phyloP scores from a whole-genome alignment of 2,113 vertebrate genomes.

The Piaya cayana region DNA sequence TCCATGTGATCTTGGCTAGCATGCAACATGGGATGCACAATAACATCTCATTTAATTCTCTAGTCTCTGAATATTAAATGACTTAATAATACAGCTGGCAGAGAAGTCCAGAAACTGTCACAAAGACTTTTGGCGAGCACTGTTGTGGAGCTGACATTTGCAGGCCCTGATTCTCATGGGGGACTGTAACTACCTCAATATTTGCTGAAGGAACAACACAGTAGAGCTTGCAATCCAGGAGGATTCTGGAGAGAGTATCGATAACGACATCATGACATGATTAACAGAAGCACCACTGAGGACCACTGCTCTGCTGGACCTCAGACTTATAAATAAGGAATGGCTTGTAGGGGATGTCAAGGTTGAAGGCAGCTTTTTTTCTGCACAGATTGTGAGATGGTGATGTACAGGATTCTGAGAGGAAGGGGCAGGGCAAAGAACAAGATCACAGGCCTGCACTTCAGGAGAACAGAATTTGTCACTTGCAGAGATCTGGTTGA shows the following conservation, averaged over 20 bases:
- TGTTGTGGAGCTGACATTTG: neutral
- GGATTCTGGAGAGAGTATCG: neutral
- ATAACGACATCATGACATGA: neutral
- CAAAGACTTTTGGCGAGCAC: neutral
- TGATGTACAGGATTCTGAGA: neutral
- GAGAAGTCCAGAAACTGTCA: neutral
- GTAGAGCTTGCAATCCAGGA: neutral
- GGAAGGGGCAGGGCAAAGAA: neutral
- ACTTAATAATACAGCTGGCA: neutral
- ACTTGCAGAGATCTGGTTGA: neutral
- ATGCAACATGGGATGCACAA: neutral
- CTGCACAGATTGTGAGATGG: neutral
- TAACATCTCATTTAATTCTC: neutral
- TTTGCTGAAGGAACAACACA: too few species aligned
- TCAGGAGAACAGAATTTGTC: neutral
- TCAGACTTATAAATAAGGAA: neutral
- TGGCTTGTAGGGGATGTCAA: neutral
- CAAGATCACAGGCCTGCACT: too few species aligned
- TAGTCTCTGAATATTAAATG: neutral
- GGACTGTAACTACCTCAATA: too few species aligned
- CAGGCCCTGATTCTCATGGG: too few species aligned
- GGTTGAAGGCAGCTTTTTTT: neutral
- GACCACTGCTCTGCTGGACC: neutral
- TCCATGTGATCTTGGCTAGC: neutral
- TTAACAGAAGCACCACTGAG: neutral